Evolutionary conservation across 2,113 vertebrate genomes (phyloP).

Genomic region (Etheostoma cragini): DNA sequence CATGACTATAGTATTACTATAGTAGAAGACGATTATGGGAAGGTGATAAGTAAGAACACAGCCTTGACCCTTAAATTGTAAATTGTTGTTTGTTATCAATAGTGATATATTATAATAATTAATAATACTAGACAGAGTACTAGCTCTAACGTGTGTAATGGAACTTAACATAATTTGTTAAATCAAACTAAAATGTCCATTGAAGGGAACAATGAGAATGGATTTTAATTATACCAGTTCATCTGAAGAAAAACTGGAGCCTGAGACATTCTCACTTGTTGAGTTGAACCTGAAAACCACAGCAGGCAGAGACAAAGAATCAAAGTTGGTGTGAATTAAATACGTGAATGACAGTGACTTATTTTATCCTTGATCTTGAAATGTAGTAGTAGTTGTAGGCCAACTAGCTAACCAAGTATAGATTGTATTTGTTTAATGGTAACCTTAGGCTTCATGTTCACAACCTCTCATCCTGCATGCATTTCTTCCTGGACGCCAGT

Average conservation of each 20-base stretch:
- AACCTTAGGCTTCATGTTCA: neutral
- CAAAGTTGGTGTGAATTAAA: neutral
- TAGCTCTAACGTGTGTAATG: neutral
- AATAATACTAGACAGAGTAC: neutral
- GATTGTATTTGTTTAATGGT: neutral
- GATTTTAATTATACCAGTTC: conserved; percentile 6
- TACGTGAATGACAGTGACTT: neutral
- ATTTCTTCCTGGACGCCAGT: conserved; percentile 10
- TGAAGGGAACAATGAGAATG: neutral
- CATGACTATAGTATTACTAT: conserved; percentile 1
- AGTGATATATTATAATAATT: too few relatives aligned
- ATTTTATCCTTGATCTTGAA: neutral
- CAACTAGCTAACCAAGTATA: neutral
- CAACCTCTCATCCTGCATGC: neutral
- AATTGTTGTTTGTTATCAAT: neutral
- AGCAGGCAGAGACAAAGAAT: neutral
- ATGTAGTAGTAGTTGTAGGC: neutral
- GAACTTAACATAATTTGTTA: neutral
- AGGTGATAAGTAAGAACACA: neutral
- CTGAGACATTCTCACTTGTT: neutral
- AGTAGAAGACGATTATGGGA: neutral
- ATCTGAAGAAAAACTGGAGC: neutral
- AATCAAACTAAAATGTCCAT: neutral
- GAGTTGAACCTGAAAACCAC: conserved; percentile 12
- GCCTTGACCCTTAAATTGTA: neutral